Conservation (phyloP, 2,797 vertebrate genomes). For the Lateolabrax maculatus region DNA sequence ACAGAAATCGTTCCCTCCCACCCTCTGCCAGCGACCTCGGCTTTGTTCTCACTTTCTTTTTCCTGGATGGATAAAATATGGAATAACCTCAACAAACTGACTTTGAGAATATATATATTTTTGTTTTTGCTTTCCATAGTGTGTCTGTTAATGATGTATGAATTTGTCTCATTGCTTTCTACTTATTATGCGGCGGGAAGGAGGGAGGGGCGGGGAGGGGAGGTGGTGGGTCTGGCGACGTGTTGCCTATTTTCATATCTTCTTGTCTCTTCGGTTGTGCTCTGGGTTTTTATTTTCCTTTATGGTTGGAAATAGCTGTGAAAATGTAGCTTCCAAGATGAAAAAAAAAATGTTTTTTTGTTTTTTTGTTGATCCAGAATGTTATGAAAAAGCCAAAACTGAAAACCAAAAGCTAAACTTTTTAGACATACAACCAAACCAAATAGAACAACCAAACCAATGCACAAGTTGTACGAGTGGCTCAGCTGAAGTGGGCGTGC, state of each 20-base stretch:
- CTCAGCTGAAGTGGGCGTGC: conserved; percentile 30
- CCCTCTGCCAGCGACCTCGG: conserved; percentile 47
- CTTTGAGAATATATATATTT: conserved; percentile 82
- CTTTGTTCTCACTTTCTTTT: conserved; percentile 72
- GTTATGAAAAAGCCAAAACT: conserved; percentile 82
- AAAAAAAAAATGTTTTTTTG: not conserved
- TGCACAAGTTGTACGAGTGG: conserved; percentile 77
- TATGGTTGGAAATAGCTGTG: conserved; percentile 84
- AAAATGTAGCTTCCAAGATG: conserved; percentile 83
- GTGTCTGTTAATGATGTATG: conserved; percentile 82
- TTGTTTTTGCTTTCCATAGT: conserved; percentile 78
- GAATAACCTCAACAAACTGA: conserved; percentile 85
- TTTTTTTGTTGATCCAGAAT: conserved; percentile 71
- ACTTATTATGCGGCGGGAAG: conserved; percentile 66
- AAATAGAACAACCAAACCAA: conserved; percentile 83
- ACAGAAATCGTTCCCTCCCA: conserved; percentile 59
- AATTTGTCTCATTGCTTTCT: conserved; percentile 83
- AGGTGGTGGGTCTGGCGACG: conserved; percentile 34
- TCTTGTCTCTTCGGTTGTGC: conserved; percentile 76
- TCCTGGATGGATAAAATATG: conserved; percentile 80
- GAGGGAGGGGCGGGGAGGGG: not conserved
- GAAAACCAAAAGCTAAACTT: conserved; percentile 81
- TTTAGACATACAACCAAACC: conserved; percentile 77
- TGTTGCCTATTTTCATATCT: conserved; percentile 81
- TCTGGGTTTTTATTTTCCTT: conserved; percentile 56